Percentiles rank a stretch among this genome's conserved stretches.
Evolutionary conservation across 2,797 vertebrate genomes (phyloP).

Genomic region (Lacerta viridis): DNA sequence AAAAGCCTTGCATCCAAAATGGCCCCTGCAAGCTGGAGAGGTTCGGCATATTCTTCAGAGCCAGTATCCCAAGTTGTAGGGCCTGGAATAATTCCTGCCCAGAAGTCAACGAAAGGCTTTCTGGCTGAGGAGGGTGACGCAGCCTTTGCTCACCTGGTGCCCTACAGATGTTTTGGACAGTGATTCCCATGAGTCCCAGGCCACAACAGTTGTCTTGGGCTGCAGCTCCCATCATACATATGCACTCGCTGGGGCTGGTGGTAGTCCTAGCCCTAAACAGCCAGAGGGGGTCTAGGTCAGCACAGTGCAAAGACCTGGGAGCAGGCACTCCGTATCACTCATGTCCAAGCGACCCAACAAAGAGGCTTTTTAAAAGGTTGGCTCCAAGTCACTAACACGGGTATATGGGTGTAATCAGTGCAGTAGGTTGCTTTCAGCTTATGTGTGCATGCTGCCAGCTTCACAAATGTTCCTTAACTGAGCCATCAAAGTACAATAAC

Average conservation of each 20-base stretch:
- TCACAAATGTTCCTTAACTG: no score
- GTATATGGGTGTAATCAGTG: background rate
- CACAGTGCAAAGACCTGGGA: no score
- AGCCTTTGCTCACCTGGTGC: no score
- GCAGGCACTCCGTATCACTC: background rate
- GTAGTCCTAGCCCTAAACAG: no score
- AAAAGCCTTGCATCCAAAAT: background rate
- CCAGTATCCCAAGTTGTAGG: background rate
- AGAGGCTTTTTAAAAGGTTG: background rate
- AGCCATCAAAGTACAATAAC: background rate
- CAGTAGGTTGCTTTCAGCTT: background rate
- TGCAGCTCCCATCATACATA: no score
- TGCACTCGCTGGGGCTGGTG: no score
- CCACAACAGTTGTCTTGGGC: no score
- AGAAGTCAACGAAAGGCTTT: background rate
- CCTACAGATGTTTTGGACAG: no score
- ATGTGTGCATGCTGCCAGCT: no score
- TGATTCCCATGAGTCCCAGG: no score
- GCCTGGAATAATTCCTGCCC: background rate
- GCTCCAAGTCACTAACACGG: background rate
- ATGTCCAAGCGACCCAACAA: background rate
- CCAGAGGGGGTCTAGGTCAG: no score
- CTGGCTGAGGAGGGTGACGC: background rate
- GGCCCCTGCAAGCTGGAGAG: background rate
- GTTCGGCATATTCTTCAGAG: background rate